phyloP scores from a whole-genome alignment of 2,113 vertebrate species.

The Haemorhous mexicanus region DNA sequence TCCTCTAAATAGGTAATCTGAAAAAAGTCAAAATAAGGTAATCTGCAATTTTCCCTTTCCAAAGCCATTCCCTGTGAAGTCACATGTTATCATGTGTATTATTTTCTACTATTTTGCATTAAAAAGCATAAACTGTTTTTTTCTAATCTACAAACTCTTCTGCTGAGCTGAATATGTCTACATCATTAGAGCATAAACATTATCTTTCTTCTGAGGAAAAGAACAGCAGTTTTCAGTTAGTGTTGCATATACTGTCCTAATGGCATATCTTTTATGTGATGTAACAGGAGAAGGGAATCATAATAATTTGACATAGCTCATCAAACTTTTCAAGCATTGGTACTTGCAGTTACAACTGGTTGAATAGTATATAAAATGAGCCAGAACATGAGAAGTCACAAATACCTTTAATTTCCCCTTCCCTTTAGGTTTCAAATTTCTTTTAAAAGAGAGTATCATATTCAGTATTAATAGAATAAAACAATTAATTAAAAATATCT shows the following conservation, averaged over 20 bases:
- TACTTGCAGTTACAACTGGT: neutral
- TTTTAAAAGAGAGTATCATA: neutral
- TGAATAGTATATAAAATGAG: neutral
- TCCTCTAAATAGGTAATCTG: neutral
- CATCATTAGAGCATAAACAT: neutral
- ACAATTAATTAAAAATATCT: neutral
- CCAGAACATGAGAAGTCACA: neutral
- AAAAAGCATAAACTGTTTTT: neutral
- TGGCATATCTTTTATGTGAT: neutral
- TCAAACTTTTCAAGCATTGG: neutral
- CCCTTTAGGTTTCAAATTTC: neutral
- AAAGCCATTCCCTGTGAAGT: neutral
- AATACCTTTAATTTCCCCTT: neutral
- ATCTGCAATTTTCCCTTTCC: neutral
- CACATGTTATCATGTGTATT: neutral
- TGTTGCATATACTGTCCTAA: neutral
- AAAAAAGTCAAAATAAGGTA: neutral
- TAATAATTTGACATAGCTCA: neutral
- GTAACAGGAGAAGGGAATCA: neutral
- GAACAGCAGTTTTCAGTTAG: neutral
- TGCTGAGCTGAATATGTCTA: neutral
- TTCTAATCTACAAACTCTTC: neutral
- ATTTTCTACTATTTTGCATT: neutral
- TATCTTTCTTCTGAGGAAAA: neutral
- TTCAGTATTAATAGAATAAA: neutral